A percentile compares a stretch with the other conserved stretches of the same genome.
Conservation (phyloP, 2,797 vertebrate species). For the Sebastes nivosus region DNA sequence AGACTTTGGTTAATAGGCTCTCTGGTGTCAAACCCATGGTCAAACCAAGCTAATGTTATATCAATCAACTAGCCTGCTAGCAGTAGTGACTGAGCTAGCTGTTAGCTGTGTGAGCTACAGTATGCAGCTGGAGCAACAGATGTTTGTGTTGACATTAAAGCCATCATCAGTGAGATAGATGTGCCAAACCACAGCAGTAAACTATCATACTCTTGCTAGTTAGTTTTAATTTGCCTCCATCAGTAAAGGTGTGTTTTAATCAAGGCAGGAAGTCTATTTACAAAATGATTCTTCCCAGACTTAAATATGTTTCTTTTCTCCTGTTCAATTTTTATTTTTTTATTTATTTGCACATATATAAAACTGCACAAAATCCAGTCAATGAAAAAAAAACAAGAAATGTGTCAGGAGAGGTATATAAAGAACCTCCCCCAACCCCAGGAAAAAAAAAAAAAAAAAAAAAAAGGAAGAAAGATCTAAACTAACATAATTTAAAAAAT, state of each 20-base stretch:
- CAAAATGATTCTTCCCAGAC: too few relatives aligned
- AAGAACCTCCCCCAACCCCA: too few relatives aligned
- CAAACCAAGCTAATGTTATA: too few relatives aligned
- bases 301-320: too few relatives aligned
- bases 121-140: constrained; percentile 6
- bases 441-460: too few relatives aligned
- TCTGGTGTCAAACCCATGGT: background rate
- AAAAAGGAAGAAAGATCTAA: too few relatives aligned
- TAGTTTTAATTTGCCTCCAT: background rate
- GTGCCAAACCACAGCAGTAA: background rate
- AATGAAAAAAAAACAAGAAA: too few relatives aligned
- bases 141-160: background rate
- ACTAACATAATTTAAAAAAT: too few relatives aligned
- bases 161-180: too few relatives aligned
- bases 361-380: too few relatives aligned
- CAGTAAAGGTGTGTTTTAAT: background rate
- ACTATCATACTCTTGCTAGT: background rate
- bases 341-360: too few relatives aligned
- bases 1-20: background rate
- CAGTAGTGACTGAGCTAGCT: background rate
- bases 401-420: too few relatives aligned
- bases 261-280: background rate
- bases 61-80: background rate
- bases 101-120: constrained; percentile 13
- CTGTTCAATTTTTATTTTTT: background rate